Base-by-base conservation (phyloP, 2,113 vertebrate genomes). In the Uria lomvia region DNA sequence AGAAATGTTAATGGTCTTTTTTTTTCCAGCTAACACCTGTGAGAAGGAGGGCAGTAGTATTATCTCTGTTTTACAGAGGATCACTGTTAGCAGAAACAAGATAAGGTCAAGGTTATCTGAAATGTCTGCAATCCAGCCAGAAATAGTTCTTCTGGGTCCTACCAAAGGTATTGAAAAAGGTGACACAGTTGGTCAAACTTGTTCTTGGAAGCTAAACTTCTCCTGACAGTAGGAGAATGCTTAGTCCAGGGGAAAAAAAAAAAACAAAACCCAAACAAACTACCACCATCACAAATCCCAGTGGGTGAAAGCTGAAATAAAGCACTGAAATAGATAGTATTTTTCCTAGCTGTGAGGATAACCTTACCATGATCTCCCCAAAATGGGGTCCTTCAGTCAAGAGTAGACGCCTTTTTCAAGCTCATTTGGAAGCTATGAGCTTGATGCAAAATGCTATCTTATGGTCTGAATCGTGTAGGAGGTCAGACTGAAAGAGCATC, bases 51-150 rank as follows among this genome's bases (percentile, higher is more conserved):
- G 63, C 77, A 59, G 68, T 20, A 49, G 49, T 32, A 94, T 58
- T 62, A 80, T 71, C 45, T 82, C 66, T 70, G 23, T 77, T 91
- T 86, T 86, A 81, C 29, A 71, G 75, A 73, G 59, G 59, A 83
- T 63, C 2, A 8, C 40, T 66, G 7, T 34, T 52, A 84, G 43
- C 72, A 88, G 88, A 95, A 73, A 90, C 56, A 84, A 88, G 38
- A 18, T 88, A 88, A 90, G 72, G 68, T 83, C 78, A 83, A 95
- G 89, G 88, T 93, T 94, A 94, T 73, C 85, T 79, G 29, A 45
- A 92, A 80, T 16, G 42, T 73, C 88, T 86, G 66, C 38, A 29
- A 23, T 42, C 19, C 58, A 92, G 26, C 1, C 68, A 96, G 47
- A 92, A 96, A 83, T 30, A 84, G 68, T 59, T 89, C 45, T 86